Evolutionary conservation across 2,113 vertebrate genomes (phyloP), one percentile per base, ranked within the genome.

Genomic region (Alosa alosa): DNA sequence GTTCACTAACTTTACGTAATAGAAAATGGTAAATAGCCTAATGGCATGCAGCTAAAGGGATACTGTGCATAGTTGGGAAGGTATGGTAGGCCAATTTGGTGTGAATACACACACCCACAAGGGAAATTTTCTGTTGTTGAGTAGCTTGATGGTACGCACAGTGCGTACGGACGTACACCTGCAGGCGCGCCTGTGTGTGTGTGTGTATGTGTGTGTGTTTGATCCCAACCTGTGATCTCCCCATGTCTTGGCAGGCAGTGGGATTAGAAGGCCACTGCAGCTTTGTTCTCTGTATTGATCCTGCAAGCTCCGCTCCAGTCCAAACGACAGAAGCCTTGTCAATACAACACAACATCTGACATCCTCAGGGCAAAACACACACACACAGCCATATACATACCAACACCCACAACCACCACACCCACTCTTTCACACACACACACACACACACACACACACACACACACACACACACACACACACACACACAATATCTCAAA

Each of bases 151-250:
- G n/a, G n/a, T n/a, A n/a, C n/a, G n/a, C n/a, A n/a, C n/a, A n/a
- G n/a, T n/a, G n/a, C n/a, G n/a, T n/a, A n/a, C n/a, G n/a, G n/a
- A n/a, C n/a, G n/a, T n/a, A n/a, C n/a, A n/a, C n/a, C n/a, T n/a
- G n/a, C n/a, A n/a, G n/a, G n/a, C n/a, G n/a, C n/a, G n/a, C n/a
- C n/a, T n/a, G 31, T 75, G 72, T 39, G 31, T 78, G 72, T 78
- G 72, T 78, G 72, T 17, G 57, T 52, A 78, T 82, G 75, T 64
- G 39, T 84, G 15, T 81, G 75, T 49, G 49, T 49, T 39, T 9
- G 25, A 57, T 86, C 44, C 68, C 60, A 55, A n/a, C 55, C 47
- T 87, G 46, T 78, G 81, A 83, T 85, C 84, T 78, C 44, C 49
- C 82, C 75, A 57, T 83, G 22, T 22, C 82, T 81, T 20, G 22